These are phyloP conservation scores for Paramisgurnus dabryanus DNA, from an alignment of 2,113 vertebrate species.

Conservation along the genomic window DNA sequence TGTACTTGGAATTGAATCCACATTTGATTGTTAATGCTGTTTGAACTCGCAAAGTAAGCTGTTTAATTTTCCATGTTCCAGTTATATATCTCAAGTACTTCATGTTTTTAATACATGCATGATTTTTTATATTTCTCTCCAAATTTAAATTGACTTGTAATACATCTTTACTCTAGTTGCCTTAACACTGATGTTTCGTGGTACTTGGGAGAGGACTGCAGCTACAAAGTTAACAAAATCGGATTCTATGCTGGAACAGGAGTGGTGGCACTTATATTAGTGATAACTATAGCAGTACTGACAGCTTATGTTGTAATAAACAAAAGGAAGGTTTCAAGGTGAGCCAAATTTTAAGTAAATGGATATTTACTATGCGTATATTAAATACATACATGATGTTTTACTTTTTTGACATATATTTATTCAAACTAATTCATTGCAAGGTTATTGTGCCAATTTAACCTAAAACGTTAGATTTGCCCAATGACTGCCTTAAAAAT, in stretches of 20 bases:
- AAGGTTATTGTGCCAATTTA: too few relatives aligned
- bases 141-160: background rate
- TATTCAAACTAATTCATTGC: too few relatives aligned
- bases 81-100: too few relatives aligned
- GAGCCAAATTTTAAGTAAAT: background rate
- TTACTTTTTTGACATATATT: too few relatives aligned
- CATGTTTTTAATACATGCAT: background rate
- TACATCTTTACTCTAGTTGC: constrained; percentile 40
- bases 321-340: constrained; percentile 47
- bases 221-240: constrained; percentile 44
- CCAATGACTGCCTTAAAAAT: too few relatives aligned
- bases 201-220: constrained; percentile 55
- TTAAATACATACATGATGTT: too few relatives aligned
- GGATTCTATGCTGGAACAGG: constrained; percentile 53
- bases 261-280: constrained; percentile 8
- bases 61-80: too few relatives aligned
- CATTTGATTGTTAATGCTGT: too few relatives aligned
- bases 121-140: background rate
- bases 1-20: too few relatives aligned
- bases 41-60: too few relatives aligned
- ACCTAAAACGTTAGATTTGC: too few relatives aligned
- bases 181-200: constrained; percentile 21
- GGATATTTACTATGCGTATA: too few relatives aligned
- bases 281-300: constrained; percentile 42
- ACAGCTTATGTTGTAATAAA: constrained; percentile 33